Percentiles rank a stretch among this genome's conserved stretches.
Conservation (phyloP, 64 coral and sea anemone genomes). For the Pocillopora damicornis region DNA sequence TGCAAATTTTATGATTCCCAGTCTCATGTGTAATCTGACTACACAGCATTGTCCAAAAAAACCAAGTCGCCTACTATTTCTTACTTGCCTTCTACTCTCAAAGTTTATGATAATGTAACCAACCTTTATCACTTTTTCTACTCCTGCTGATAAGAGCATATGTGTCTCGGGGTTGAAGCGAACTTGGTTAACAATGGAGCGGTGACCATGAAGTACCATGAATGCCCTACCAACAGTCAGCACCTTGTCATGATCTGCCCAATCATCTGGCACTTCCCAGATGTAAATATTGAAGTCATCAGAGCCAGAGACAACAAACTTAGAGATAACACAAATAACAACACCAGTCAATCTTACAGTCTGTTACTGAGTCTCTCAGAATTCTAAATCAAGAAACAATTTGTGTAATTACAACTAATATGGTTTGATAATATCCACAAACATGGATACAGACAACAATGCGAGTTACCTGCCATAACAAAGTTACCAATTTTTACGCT, state of each 20-base stretch:
- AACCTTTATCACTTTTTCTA: conserved; percentile 99
- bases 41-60: no score
- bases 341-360: neutral
- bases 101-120: neutral
- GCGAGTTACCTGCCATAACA: no score
- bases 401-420: neutral
- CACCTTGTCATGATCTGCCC: neutral
- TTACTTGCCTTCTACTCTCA: no score
- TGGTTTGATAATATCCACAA: no score
- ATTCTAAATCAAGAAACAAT: neutral
- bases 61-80: no score
- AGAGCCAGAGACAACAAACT: conserved; percentile 94
- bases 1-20: no score
- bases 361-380: no score
- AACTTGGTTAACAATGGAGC: conserved; percentile 99
- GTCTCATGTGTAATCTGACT: no score
- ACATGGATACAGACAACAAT: no score
- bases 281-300: conserved; percentile 97
- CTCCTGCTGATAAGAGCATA: conserved; percentile 91
- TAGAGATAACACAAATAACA: neutral
- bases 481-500: no score
- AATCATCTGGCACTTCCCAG: conserved; percentile 78
- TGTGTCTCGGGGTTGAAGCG: conserved; percentile 77
- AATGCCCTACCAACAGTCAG: conserved; percentile 63
- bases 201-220: conserved; percentile 72